phyloP scores from a whole-genome alignment of 2,113 vertebrate species.

The Menura novaehollandiae region DNA sequence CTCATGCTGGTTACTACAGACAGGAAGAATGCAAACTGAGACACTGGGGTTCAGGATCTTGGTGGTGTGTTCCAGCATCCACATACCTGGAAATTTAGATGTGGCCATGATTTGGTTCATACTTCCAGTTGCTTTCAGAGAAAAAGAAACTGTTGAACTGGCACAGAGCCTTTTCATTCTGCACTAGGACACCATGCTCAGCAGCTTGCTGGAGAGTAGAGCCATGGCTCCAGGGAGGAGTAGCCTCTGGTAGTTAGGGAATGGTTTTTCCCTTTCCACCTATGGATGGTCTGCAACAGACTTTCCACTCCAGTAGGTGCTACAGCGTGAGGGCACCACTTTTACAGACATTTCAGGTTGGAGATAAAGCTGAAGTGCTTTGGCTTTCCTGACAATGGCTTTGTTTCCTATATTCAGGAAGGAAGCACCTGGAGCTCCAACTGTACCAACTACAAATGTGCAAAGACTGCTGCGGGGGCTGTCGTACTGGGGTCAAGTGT shows the following conservation, averaged over 20 bases:
- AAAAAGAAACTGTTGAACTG: neutral
- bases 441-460: slow-evolving; percentile 89
- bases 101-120: neutral
- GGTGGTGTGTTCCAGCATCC: neutral
- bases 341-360: neutral
- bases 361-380: neutral
- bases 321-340: neutral
- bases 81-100: neutral
- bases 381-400: neutral
- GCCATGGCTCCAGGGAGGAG: neutral
- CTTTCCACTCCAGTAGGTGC: neutral
- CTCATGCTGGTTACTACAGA: neutral
- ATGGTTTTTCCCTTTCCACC: neutral
- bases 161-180: neutral
- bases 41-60: neutral
- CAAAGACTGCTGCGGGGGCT: slow-evolving; percentile 82
- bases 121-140: neutral
- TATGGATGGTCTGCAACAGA: neutral
- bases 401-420: slow-evolving; percentile 71
- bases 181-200: neutral
- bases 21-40: neutral
- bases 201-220: neutral
- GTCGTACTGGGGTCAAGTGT: slow-evolving; percentile 84
- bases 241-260: neutral
- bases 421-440: slow-evolving; percentile 92